Base-by-base conservation (phyloP, 2,888 invertebrate genomes). In the Brachyptera risi region DNA sequence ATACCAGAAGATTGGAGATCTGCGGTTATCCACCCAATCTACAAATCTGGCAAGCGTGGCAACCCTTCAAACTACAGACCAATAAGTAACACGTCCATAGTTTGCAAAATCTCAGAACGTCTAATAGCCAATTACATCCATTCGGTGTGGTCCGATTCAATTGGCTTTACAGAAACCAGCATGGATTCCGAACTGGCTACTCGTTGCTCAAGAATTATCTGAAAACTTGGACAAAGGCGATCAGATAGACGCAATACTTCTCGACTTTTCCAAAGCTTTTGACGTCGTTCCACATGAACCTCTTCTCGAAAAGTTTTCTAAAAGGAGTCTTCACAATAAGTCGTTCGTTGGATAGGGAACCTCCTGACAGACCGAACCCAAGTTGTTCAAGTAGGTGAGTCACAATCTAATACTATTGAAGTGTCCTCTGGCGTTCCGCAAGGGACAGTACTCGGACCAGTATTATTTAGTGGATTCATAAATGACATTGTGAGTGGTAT, bases 171-270 rank as follows among this genome's bases (percentile, higher is more conserved):
- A 5, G 24, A 23, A 24, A 7, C 4, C 49, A 49, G 26, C 49
- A 49, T 49, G 49, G 49, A 9, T 49, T 49, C 49, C 21, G 49
- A 24, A 49, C n/a, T n/a, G 26, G 26, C n/a, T 26, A 49, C 26
- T 49, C 49, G 24, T 49, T 13, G 26, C 49, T 24, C 49, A 49
- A 23, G 49, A 49, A 15, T 5, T 24, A 24, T 23, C 49, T 2
- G n/a, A n/a, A n/a, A n/a, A n/a, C n/a, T n/a, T n/a, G n/a, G n/a
- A n/a, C n/a, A n/a, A n/a, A n/a, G n/a, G n/a, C n/a, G n/a, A n/a
- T n/a, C n/a, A n/a, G n/a, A n/a, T n/a, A n/a, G n/a, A n/a, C n/a
- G n/a, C n/a, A n/a, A n/a, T n/a, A n/a, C n/a, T n/a, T n/a, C n/a
- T n/a, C n/a, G n/a, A n/a, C n/a, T n/a, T n/a, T n/a, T n/a, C n/a